Evolutionary conservation across 2,797 vertebrate genomes (phyloP).

Genomic region (Oreortyx pictus): DNA sequence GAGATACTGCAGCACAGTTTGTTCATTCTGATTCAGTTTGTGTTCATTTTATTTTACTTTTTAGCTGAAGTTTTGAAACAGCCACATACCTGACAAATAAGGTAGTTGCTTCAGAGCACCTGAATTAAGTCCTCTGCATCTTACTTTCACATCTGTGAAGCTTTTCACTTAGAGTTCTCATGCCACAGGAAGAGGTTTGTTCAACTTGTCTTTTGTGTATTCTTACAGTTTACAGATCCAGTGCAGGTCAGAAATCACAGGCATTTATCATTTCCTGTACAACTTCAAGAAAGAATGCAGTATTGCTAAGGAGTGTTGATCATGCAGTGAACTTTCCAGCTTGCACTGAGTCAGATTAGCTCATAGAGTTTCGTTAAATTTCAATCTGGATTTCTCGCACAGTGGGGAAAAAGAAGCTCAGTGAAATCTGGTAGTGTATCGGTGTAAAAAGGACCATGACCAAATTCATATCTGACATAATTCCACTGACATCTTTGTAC

Average conservation of each 20-base stretch:
- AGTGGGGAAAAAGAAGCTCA: background rate
- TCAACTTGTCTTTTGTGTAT: background rate
- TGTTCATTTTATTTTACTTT: accelerated
- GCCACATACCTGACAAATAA: background rate
- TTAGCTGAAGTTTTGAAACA: background rate
- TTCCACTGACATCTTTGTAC: background rate
- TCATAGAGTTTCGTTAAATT: background rate
- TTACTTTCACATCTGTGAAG: conserved; percentile 43
- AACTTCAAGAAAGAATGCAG: background rate
- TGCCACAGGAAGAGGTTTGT: background rate
- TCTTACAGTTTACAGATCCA: background rate
- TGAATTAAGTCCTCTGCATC: conserved; percentile 40
- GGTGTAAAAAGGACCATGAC: background rate
- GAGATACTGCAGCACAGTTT: background rate
- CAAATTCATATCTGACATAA: conserved; percentile 17
- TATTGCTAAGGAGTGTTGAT: background rate
- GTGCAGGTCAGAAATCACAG: accelerated
- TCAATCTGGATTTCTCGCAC: background rate
- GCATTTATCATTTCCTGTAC: conserved; percentile 42
- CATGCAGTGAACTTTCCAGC: background rate
- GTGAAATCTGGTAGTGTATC: background rate
- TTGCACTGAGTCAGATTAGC: conserved; percentile 2
- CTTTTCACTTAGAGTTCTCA: background rate
- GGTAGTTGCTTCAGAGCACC: background rate
- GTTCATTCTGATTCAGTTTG: background rate